Percentiles rank a stretch among this genome's conserved stretches.
phyloP scores from a whole-genome alignment of 2,888 invertebrate species.

The Sthenelais limicola region DNA sequence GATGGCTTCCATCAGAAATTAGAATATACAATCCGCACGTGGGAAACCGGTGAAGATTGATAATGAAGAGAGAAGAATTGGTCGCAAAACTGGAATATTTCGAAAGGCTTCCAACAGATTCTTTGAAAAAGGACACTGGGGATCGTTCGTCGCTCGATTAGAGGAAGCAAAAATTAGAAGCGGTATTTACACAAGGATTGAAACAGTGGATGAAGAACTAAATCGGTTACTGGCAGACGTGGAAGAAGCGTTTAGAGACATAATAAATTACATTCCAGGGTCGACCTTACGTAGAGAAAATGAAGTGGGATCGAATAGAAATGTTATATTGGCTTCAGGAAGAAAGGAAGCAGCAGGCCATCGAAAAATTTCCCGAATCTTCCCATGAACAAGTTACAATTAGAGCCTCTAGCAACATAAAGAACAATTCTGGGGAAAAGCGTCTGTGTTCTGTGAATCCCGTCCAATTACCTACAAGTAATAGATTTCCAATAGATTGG shows the following conservation, averaged over 20 bases:
- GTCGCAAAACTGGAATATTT: conserved; percentile 69
- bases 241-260: conserved; percentile 61
- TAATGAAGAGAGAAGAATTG: conserved; percentile 66
- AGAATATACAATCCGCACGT: too few relatives aligned
- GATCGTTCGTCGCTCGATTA: conserved; percentile 66
- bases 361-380: too few relatives aligned
- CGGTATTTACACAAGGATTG: conserved; percentile 63
- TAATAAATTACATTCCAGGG: conserved; percentile 69
- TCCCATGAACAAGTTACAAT: too few relatives aligned
- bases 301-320: conserved; percentile 72
- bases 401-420: too few relatives aligned
- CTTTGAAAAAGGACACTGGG: conserved; percentile 68
- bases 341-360: conserved; percentile 62
- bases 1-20: too few relatives aligned
- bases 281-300: conserved; percentile 71
- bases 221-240: conserved; percentile 59
- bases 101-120: conserved; percentile 71
- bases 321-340: conserved; percentile 73
- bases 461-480: too few relatives aligned
- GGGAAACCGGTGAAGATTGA: conserved; percentile 68
- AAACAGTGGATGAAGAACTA: conserved; percentile 61
- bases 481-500: too few relatives aligned
- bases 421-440: too few relatives aligned
- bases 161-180: conserved; percentile 68
- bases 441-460: too few relatives aligned